A percentile compares a stretch with the other conserved stretches of the same genome.
phyloP scores from a whole-genome alignment of 2,113 vertebrate genomes.

The Oenanthe melanoleuca region DNA sequence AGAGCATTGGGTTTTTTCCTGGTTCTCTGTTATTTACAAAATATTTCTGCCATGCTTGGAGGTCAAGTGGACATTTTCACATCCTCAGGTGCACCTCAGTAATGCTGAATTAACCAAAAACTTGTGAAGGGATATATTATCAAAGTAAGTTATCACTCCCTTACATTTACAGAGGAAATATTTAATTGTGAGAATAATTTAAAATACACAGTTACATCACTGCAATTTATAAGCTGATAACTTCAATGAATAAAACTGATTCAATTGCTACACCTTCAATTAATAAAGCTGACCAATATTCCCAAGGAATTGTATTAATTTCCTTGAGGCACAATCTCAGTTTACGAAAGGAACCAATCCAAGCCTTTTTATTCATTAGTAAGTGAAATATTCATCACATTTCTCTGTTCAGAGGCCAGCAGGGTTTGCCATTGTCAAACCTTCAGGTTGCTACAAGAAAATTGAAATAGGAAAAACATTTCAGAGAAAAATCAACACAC shows the following conservation, averaged over 20 bases:
- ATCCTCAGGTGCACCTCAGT: not conserved
- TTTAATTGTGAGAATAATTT: not conserved
- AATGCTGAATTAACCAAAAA: not conserved
- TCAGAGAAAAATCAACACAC: not conserved
- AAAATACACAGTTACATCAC: not conserved
- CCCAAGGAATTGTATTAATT: not conserved
- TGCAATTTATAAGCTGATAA: not conserved
- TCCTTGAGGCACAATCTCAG: not conserved
- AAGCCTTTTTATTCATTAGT: not conserved
- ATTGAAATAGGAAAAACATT: not conserved
- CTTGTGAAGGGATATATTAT: not conserved
- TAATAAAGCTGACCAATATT: not conserved
- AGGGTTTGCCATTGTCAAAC: not conserved
- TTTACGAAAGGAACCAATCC: not conserved
- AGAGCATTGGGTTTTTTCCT: fast-evolving
- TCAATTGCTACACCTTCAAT: not conserved
- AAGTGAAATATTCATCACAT: not conserved
- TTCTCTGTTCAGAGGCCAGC: not conserved
- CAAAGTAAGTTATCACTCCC: not conserved
- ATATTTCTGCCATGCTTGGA: not conserved
- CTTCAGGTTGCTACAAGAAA: not conserved
- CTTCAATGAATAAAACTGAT: not conserved
- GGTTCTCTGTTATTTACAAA: not conserved
- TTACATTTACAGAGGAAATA: not conserved
- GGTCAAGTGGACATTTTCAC: not conserved